Evolutionary conservation across 2,113 vertebrate genomes (phyloP), one percentile per base, ranked within the genome.

Genomic region (Epinephelus lanceolatus): DNA sequence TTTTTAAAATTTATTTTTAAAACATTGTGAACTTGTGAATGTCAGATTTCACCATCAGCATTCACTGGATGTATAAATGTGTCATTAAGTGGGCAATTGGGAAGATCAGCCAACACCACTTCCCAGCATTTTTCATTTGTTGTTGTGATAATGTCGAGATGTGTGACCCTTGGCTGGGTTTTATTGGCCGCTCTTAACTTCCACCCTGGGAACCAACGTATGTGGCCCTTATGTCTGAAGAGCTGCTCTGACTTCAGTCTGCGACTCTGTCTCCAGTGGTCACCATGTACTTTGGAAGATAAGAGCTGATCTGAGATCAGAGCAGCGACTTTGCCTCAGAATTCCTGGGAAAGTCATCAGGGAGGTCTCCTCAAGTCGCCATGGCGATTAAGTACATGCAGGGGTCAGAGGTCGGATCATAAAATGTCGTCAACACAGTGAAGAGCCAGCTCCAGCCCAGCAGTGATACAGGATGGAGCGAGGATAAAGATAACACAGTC

Each of bases 281-380:
- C 23, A 53, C 56, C 49, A 49, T 51, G 13, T 42, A 14, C 19
- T 65, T 11, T 40, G 33, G 19, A 42, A 3, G 4, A 25, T 17
- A 55, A 30, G 67, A 71, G 19, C 78, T 60, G 80, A 71, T 89
- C 67, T 68, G 52, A 73, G 85, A 80, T 78, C 78, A 83, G 84
- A 65, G 61, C 18, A 14, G 61, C 2, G 42, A n/a, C 27, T 65
- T 83, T 21, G 45, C 19, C 55, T 63, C 51, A 19, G 57, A 78
- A 78, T 42, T 86, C 80, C 87, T 88, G 86, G 86, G 92, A 92
- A 91, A 91, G 83, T 88, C 81, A 71, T 79, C 77, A 60, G 68
- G 78, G 83, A 86, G 81, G 69, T 87, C 84, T 88, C 74, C 40
- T 55, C 1, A 3, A 37, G 66, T 88, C 30, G n/a, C 74, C 76